Percentiles rank a stretch among this genome's conserved stretches.
phyloP scores from a whole-genome alignment of 2,888 invertebrate species.

The Oscheius sp. region DNA sequence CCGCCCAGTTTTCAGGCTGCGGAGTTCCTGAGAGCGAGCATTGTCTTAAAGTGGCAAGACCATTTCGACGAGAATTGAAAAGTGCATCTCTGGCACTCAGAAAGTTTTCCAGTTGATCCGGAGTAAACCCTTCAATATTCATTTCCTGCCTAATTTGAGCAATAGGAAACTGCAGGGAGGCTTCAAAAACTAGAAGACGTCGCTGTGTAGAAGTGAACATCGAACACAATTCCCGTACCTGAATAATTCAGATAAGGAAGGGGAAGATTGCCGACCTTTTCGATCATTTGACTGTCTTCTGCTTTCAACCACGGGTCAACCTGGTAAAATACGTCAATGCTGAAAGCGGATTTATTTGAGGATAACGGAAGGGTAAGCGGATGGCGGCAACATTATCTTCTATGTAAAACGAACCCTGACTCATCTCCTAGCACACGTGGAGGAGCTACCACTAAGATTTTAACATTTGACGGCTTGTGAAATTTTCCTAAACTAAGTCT shows the following conservation, averaged over 20 bases:
- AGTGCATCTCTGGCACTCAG: conserved; percentile 46
- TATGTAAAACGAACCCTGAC: conserved; percentile 49
- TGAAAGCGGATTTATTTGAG: conserved; percentile 33
- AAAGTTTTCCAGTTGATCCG: conserved; percentile 56
- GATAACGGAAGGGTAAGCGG: not conserved
- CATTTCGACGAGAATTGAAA: conserved; percentile 47
- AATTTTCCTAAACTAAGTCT: conserved; percentile 55
- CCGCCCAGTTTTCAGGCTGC: conserved; percentile 57
- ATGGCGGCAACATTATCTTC: not conserved
- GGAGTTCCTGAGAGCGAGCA: conserved; percentile 58
- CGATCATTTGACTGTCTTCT: conserved; percentile 61
- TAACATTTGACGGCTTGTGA: conserved; percentile 47
- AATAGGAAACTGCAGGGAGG: conserved; percentile 58
- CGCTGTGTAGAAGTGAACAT: conserved; percentile 48
- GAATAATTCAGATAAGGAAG: not conserved
- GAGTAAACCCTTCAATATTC: conserved; percentile 61
- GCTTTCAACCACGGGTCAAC: conserved; percentile 64
- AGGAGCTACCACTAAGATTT: conserved; percentile 63
- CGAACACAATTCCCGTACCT: conserved; percentile 55
- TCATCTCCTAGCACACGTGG: conserved; percentile 62
- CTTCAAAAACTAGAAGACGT: conserved; percentile 65
- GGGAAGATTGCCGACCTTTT: conserved; percentile 50
- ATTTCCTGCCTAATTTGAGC: conserved; percentile 66
- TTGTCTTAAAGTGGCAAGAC: conserved; percentile 55
- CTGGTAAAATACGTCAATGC: conserved; percentile 66